Conservation (phyloP, 2,888 invertebrate species). For the Myathropa florea region DNA sequence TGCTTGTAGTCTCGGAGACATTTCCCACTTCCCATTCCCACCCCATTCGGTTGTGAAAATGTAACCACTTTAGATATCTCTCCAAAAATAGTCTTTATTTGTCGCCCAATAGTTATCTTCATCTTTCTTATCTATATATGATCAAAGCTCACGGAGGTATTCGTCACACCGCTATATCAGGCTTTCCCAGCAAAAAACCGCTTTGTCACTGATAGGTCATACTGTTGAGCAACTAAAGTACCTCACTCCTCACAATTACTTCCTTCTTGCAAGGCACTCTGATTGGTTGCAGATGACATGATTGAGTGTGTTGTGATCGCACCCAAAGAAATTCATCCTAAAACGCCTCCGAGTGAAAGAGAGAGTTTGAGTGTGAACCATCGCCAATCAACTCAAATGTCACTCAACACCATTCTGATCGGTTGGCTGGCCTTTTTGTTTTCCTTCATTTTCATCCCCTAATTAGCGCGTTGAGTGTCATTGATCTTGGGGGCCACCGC, state of each 20-base stretch:
- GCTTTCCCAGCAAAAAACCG: neutral
- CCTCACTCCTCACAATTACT: conserved; percentile 43
- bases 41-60: too few species aligned
- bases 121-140: too few species aligned
- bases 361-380: conserved; percentile 24
- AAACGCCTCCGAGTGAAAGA: conserved; percentile 16
- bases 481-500: conserved; percentile 54
- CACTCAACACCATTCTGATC: conserved; percentile 43
- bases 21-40: too few species aligned
- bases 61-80: too few species aligned
- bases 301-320: conserved; percentile 22
- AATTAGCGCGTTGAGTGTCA: conserved; percentile 62
- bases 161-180: neutral
- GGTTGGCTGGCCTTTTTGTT: neutral
- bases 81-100: too few species aligned
- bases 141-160: neutral
- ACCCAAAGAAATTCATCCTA: conserved; percentile 16
- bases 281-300: conserved; percentile 40
- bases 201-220: conserved; percentile 34
- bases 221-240: conserved; percentile 7
- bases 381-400: neutral
- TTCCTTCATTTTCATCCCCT: conserved; percentile 44
- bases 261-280: conserved; percentile 21
- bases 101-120: too few species aligned
- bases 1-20: too few species aligned